A percentile compares a stretch with the other conserved stretches of the same genome.
Conservation (phyloP, 1,140 invertebrate species). For the Drosophila ananassae region DNA sequence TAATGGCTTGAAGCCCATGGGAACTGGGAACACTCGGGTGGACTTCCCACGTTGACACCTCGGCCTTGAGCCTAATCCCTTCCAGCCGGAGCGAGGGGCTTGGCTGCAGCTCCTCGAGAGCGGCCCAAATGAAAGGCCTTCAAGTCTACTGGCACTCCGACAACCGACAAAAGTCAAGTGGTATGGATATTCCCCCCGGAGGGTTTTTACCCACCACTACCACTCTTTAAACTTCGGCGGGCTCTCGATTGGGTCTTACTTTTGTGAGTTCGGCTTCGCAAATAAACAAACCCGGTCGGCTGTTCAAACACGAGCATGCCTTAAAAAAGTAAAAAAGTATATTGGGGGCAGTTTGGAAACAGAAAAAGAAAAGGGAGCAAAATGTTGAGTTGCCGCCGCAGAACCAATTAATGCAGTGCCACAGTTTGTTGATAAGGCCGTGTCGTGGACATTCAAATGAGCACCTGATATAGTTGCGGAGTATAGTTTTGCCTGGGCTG, state of each 20-base stretch:
- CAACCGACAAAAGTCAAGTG: conserved; percentile 30
- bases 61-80: conserved; percentile 19
- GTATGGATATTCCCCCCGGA: conserved; percentile 18
- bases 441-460: conserved; percentile 12
- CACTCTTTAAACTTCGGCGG: conserved; percentile 15
- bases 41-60: conserved; percentile 14
- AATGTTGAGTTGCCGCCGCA: conserved; percentile 42
- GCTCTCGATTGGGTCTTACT: conserved; percentile 17
- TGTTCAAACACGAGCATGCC: conserved; percentile 64
- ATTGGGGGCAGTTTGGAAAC: conserved; percentile 64
- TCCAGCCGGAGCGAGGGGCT: too few species aligned
- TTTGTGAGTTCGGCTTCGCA: conserved; percentile 31
- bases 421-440: conserved; percentile 61
- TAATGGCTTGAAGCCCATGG: not conserved
- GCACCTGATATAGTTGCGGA: conserved; percentile 21
- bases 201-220: conserved; percentile 27
- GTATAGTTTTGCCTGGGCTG: conserved; percentile 13
- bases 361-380: conserved; percentile 36
- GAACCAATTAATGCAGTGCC: conserved; percentile 75
- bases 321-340: conserved; percentile 23
- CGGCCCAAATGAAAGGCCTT: conserved; percentile 15
- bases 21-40: not conserved
- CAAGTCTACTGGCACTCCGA: conserved; percentile 12
- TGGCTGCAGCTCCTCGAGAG: not conserved
- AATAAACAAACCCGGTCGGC: conserved; percentile 62